Percentiles rank a stretch among this genome's conserved stretches.
These are phyloP conservation scores for Steinernema khuongi DNA, from an alignment of 1,140 invertebrate species.

Conservation along the genomic window DNA sequence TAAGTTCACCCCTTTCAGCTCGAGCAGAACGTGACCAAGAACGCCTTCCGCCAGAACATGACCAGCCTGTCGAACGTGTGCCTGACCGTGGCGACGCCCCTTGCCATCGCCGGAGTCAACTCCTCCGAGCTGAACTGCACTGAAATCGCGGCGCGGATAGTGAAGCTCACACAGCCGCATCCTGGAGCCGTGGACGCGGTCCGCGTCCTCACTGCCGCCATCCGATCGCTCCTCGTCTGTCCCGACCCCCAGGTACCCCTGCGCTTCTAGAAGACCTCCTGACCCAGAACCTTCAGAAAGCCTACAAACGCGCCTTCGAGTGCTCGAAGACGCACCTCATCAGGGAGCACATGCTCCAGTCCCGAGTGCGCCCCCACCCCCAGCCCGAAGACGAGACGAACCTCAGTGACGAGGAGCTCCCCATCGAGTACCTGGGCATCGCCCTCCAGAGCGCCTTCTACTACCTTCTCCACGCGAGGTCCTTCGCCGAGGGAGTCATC, in stretches of 20 bases:
- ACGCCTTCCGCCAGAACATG: constrained; percentile 17
- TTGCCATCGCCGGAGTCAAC: constrained; percentile 14
- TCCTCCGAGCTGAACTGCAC: background rate
- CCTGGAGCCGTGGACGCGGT: constrained; percentile 22
- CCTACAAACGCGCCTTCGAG: constrained; percentile 22
- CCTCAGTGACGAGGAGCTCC: constrained; percentile 17
- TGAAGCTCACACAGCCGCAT: constrained; percentile 22
- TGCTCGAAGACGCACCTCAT: constrained; percentile 17
- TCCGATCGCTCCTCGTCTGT: constrained; percentile 20
- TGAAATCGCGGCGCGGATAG: constrained; percentile 2
- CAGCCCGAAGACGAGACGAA: constrained; percentile 24
- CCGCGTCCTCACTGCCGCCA: constrained; percentile 14
- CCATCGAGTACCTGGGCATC: constrained; percentile 33
- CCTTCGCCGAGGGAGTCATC: constrained; percentile 26
- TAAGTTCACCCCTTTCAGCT: too few relatives aligned
- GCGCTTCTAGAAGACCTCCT: background rate
- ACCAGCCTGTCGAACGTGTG: constrained; percentile 25
- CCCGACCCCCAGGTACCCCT: constrained; percentile 19
- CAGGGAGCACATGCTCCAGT: constrained; percentile 17
- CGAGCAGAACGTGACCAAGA: constrained; percentile 21
- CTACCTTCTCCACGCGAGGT: constrained; percentile 19
- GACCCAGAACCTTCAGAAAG: constrained; percentile 1
- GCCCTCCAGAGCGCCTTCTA: constrained; percentile 31
- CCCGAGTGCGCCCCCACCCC: constrained; percentile 18
- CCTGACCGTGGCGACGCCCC: constrained; percentile 19